These are phyloP conservation scores for Sicus ferrugineus DNA, from an alignment of 2,888 invertebrate genomes.

Conservation along the genomic window DNA sequence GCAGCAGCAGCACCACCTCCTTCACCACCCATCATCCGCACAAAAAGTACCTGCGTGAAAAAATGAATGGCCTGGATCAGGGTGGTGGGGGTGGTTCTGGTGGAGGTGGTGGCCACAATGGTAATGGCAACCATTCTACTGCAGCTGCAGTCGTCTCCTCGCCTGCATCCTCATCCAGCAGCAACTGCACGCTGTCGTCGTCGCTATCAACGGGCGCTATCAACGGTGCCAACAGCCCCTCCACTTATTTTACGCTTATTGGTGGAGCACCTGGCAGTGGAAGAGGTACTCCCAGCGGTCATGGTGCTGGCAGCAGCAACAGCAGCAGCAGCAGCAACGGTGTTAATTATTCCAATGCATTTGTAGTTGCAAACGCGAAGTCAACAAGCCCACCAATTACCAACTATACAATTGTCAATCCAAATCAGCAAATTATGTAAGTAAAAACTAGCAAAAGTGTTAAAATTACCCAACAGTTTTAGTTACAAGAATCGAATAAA, in stretches of 20 bases:
- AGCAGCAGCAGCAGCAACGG: slow-evolving; percentile 25
- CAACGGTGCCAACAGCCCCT: slow-evolving; percentile 55
- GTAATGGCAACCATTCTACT: slow-evolving; percentile 36
- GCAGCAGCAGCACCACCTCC: slow-evolving; percentile 46
- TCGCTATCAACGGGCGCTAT: slow-evolving; percentile 57
- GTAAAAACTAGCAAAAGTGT: slow-evolving; percentile 22
- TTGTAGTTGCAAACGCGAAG: slow-evolving; percentile 30
- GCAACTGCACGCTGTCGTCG: slow-evolving; percentile 42
- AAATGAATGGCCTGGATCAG: slow-evolving; percentile 62
- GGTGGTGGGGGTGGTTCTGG: slow-evolving; percentile 44
- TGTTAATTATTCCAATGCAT: slow-evolving; percentile 34
- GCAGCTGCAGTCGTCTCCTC: slow-evolving; percentile 59
- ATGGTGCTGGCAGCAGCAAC: not conserved
- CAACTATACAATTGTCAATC: slow-evolving; percentile 36
- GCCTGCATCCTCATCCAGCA: slow-evolving; percentile 54
- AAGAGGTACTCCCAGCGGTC: not conserved
- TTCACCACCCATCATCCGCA: slow-evolving; percentile 63
- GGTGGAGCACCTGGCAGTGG: not conserved
- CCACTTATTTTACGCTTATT: slow-evolving; percentile 23
- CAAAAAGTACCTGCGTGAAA: slow-evolving; percentile 64
- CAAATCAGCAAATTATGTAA: slow-evolving; percentile 45
- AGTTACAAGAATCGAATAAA: too few relatives aligned
- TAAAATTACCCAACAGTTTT: too few relatives aligned
- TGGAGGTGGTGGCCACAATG: slow-evolving; percentile 31
- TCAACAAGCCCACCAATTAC: slow-evolving; percentile 28